phyloP scores from a whole-genome alignment of 2,113 vertebrate genomes.

The Prionailurus bengalensis region DNA sequence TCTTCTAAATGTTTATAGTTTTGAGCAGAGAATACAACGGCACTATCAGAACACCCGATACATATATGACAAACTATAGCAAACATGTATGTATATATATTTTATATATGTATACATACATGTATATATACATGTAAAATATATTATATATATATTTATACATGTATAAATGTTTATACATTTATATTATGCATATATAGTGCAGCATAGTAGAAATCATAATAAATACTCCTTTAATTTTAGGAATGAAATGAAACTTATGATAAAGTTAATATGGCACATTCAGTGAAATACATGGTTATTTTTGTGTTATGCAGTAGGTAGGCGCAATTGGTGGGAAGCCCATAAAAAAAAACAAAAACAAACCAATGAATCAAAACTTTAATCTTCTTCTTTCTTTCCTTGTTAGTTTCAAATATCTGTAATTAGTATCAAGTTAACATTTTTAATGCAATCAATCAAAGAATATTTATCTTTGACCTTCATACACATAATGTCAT shows the following conservation, averaged over 20 bases:
- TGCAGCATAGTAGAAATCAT: background rate
- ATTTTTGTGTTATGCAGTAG: background rate
- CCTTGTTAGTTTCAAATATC: background rate
- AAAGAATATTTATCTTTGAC: background rate
- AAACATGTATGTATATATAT: background rate
- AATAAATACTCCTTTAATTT: background rate
- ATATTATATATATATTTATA: background rate
- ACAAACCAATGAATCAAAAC: background rate
- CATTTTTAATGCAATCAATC: background rate
- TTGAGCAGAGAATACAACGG: conserved; percentile 16
- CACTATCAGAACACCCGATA: background rate
- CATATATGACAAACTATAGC: background rate
- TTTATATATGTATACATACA: background rate
- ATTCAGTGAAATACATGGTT: background rate
- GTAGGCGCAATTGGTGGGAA: background rate
- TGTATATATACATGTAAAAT: no score
- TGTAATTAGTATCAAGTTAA: background rate
- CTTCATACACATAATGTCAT: background rate
- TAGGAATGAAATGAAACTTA: conserved; percentile 36
- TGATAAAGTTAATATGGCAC: conserved; percentile 1
- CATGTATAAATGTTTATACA: no score
- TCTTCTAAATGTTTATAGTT: background rate
- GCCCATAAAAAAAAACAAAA: background rate
- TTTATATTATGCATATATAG: background rate
- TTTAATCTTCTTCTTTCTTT: background rate